phyloP scores from a whole-genome alignment of 92 coral and sea anemone genomes.

The Paragorgia papillata region DNA sequence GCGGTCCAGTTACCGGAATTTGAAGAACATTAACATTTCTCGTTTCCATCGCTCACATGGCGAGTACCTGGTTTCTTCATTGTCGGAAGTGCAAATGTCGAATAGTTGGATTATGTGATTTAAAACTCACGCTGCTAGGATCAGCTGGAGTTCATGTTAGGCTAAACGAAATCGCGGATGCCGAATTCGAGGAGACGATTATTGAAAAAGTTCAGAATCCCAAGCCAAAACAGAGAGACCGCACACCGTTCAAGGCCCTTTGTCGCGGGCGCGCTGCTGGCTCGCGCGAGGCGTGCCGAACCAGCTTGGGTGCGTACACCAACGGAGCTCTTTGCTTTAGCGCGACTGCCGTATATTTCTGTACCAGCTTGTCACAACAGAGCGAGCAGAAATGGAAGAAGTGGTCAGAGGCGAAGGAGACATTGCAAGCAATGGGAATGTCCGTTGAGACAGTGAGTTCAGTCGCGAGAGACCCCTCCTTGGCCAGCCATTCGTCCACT shows the following conservation, averaged over 20 bases:
- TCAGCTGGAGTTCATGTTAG: conserved; percentile 24
- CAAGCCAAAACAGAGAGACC: conserved; percentile 26
- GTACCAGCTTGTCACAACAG: not conserved
- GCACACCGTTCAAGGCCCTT: conserved; percentile 26
- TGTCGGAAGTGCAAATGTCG: conserved; percentile 16
- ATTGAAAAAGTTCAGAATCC: conserved; percentile 30
- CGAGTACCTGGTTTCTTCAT: conserved; percentile 2
- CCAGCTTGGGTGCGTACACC: conserved; percentile 13
- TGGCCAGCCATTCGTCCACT: not conserved
- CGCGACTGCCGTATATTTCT: conserved; percentile 15
- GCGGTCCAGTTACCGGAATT: too few relatives aligned
- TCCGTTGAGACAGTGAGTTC: conserved; percentile 4
- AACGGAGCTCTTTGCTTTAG: conserved; percentile 15
- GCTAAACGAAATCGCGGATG: not conserved
- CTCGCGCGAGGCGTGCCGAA: conserved; percentile 5
- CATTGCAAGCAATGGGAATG: conserved; percentile 22
- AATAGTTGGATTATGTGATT: not conserved
- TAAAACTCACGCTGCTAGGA: conserved; percentile 17
- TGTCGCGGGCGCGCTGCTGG: conserved; percentile 1
- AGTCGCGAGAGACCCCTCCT: not conserved
- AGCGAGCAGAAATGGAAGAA: conserved; percentile 26
- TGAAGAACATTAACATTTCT: too few relatives aligned
- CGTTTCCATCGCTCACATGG: not conserved
- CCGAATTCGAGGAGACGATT: conserved; percentile 10
- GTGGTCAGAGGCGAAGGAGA: conserved; percentile 37